These are phyloP conservation scores for Anolis sagrei DNA, from an alignment of 2,113 vertebrate species.

Conservation along the genomic window DNA sequence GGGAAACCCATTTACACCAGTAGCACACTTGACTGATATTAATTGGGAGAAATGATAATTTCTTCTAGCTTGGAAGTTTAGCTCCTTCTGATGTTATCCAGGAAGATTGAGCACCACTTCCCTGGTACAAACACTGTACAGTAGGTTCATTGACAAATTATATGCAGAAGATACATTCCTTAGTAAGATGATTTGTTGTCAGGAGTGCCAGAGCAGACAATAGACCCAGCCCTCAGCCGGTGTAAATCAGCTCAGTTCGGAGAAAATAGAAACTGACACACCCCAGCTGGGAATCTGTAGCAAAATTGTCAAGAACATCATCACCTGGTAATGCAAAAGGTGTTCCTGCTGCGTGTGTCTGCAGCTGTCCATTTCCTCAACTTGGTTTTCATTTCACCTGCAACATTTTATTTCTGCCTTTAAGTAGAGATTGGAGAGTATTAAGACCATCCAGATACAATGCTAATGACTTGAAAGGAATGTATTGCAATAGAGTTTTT, in stretches of 20 bases:
- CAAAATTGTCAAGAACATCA: slow-evolving; percentile 26
- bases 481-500: slow-evolving; percentile 24
- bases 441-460: slow-evolving; percentile 34
- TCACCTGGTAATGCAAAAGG: slow-evolving; percentile 17
- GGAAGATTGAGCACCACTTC: rapidly evolving
- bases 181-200: neutral
- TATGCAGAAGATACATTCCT: neutral
- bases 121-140: neutral
- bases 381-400: slow-evolving; percentile 8
- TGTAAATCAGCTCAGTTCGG: slow-evolving; percentile 24
- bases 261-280: slow-evolving; percentile 22
- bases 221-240: neutral
- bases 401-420: slow-evolving; percentile 16
- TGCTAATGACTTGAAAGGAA: slow-evolving; percentile 37
- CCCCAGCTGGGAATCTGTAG: slow-evolving; percentile 26
- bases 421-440: slow-evolving; percentile 7
- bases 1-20: neutral
- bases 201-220: slow-evolving; percentile 26
- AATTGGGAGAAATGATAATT: neutral
- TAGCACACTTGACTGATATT: rapidly evolving
- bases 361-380: slow-evolving; percentile 14
- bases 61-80: rapidly evolving
- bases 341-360: slow-evolving; percentile 45
- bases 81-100: neutral
- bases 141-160: slow-evolving; percentile 3